Conservation (phyloP, 2,113 vertebrate genomes). For the Caranx melampygus region DNA sequence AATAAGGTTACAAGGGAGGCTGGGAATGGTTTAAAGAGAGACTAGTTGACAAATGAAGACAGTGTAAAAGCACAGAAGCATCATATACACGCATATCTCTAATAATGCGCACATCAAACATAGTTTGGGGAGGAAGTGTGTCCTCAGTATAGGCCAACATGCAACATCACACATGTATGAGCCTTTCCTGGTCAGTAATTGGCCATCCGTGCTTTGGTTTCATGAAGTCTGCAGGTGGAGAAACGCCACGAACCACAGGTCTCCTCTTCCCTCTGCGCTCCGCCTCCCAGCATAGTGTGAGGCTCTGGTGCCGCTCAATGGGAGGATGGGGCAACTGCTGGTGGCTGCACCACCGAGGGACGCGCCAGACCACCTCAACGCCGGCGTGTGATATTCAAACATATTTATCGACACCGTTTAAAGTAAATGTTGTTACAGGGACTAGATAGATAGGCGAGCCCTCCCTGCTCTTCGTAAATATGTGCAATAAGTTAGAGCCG, state of each 20-base stretch:
- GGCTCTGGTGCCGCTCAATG: conserved; percentile 88
- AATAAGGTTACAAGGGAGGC: background rate
- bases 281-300: conserved; percentile 68
- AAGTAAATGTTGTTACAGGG: conserved; percentile 11
- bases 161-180: background rate
- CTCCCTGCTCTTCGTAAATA: conserved; percentile 33
- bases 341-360: conserved; percentile 69
- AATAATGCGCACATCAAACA: background rate
- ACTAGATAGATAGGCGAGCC: background rate
- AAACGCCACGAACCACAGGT: conserved; percentile 23
- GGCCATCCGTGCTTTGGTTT: background rate
- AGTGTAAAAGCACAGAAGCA: background rate
- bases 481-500: conserved; percentile 55
- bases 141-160: background rate
- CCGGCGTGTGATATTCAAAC: conserved; percentile 4
- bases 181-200: background rate
- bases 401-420: conserved; percentile 54
- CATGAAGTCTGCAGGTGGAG: conserved; percentile 11
- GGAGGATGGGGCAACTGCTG: conserved; percentile 85
- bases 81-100: background rate
- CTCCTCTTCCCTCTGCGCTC: conserved; percentile 12
- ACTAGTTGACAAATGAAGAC: background rate
- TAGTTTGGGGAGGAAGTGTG: background rate
- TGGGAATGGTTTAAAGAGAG: conserved; percentile 15
- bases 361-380: conserved; percentile 44